These are phyloP conservation scores for Drosophila meridiana DNA, from an alignment of 2,888 invertebrate genomes.

Conservation along the genomic window DNA sequence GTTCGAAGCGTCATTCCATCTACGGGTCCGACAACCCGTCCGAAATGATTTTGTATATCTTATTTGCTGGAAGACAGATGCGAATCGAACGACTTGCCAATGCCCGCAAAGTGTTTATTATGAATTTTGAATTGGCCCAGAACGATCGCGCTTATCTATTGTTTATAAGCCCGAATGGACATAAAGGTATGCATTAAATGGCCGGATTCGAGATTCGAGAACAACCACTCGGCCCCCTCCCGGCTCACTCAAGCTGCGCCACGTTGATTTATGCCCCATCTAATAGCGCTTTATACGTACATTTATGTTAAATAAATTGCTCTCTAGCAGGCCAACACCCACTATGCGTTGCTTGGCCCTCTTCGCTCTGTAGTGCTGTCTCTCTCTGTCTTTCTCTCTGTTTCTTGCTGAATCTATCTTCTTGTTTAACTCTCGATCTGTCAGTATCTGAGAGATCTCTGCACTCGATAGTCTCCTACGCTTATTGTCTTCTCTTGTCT, in stretches of 20 bases:
- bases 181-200: conserved; percentile 76
- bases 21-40: conserved; percentile 14
- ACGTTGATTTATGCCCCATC: conserved; percentile 63
- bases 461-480: no score
- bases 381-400: no score
- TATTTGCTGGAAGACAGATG: conserved; percentile 70
- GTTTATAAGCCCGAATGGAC: conserved; percentile 72
- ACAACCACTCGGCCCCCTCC: conserved; percentile 23
- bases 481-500: neutral
- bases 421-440: neutral
- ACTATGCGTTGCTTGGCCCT: neutral
- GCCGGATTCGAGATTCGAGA: conserved; percentile 12
- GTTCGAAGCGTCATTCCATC: conserved; percentile 20
- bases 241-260: conserved; percentile 11
- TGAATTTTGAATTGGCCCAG: conserved; percentile 68
- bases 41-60: conserved; percentile 51
- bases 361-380: neutral
- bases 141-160: conserved; percentile 78
- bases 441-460: neutral
- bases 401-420: neutral
- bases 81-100: conserved; percentile 75
- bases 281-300: conserved; percentile 51
- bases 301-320: conserved; percentile 34
- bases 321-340: conserved; percentile 5
- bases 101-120: conserved; percentile 76